phyloP scores from a whole-genome alignment of 2,113 vertebrate species.

The Cathartes aura region DNA sequence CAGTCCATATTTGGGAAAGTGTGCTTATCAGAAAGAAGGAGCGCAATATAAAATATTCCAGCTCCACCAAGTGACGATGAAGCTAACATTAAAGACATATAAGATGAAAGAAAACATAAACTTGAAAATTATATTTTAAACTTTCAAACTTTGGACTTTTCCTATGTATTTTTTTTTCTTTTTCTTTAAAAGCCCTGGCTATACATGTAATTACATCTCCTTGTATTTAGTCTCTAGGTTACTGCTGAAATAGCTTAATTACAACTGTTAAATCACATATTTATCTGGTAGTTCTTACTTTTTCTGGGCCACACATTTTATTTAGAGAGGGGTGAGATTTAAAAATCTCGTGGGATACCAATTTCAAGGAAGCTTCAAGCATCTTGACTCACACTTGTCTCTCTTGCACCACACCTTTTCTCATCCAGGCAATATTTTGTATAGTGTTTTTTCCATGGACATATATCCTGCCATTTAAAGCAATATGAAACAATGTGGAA shows the following conservation, averaged over 20 bases:
- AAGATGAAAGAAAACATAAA: background rate
- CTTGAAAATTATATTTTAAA: background rate
- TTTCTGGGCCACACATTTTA: background rate
- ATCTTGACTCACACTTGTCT: background rate
- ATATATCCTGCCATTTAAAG: background rate
- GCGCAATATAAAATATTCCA: background rate
- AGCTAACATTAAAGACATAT: background rate
- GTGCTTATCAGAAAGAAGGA: background rate
- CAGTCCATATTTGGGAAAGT: background rate
- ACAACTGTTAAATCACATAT: background rate
- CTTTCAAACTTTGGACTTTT: background rate
- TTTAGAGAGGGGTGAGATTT: background rate
- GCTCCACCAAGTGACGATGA: background rate
- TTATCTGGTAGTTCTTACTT: background rate
- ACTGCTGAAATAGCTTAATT: background rate
- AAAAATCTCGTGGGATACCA: background rate
- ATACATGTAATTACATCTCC: background rate
- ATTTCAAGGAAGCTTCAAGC: background rate
- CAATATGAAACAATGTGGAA: conserved; percentile 50
- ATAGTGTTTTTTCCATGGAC: background rate
- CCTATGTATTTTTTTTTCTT: background rate
- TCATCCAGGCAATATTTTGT: background rate
- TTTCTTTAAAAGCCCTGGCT: background rate
- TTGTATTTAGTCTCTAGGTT: background rate
- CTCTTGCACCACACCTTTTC: background rate